Percentiles rank a stretch among this genome's conserved stretches.
phyloP scores from a whole-genome alignment of 2,797 vertebrate species.

The Aphelocoma californica region DNA sequence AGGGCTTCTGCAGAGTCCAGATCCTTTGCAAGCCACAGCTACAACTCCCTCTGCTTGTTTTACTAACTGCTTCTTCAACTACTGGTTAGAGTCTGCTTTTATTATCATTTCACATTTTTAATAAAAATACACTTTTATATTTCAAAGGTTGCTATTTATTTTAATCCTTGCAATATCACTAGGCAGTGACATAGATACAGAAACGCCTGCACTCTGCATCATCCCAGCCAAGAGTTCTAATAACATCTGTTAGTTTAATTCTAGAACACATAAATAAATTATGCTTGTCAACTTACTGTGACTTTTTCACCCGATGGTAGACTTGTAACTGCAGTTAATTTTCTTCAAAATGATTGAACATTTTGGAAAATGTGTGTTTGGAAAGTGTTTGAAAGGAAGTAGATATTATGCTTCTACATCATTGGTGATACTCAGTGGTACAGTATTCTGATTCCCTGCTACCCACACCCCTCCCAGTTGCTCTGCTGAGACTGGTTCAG shows the following conservation, averaged over 20 bases:
- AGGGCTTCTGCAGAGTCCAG: background rate
- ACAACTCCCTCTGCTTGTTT: background rate
- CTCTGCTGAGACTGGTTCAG: background rate
- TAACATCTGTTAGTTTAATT: conserved; percentile 54
- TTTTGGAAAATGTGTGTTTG: conserved; percentile 6
- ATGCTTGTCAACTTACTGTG: conserved; percentile 21
- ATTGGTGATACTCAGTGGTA: background rate
- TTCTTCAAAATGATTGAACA: conserved; percentile 4
- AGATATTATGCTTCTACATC: background rate
- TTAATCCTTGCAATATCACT: conserved; percentile 18
- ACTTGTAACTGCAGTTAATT: conserved; percentile 23
- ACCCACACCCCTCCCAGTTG: background rate
- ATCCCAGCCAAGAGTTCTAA: conserved; percentile 36
- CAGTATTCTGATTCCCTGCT: background rate
- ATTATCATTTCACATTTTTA: background rate
- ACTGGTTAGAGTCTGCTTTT: background rate
- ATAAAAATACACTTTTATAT: background rate
- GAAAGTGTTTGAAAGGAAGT: background rate
- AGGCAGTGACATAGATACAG: background rate
- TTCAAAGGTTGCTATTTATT: conserved; percentile 36
- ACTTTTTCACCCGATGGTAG: conserved; percentile 14
- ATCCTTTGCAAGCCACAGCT: background rate
- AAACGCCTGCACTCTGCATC: conserved; percentile 14
- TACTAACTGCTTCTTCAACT: background rate
- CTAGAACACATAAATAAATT: conserved; percentile 44